Percentiles rank a stretch among this genome's conserved stretches.
These are phyloP conservation scores for Dendrocincla tyrannina DNA, from an alignment of 2,797 vertebrate species.

Conservation along the genomic window DNA sequence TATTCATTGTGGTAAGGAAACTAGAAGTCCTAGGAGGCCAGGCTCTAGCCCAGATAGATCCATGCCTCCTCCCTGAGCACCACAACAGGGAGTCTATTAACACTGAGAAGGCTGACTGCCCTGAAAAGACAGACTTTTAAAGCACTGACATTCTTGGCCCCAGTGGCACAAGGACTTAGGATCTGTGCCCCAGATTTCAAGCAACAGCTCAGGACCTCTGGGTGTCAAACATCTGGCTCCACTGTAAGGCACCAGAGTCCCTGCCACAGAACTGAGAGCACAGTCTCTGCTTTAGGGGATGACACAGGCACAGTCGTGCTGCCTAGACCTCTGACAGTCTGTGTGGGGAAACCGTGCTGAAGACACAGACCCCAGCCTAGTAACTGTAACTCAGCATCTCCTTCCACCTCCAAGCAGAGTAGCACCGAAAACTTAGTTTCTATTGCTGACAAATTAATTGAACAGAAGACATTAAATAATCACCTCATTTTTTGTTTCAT, in stretches of 20 bases:
- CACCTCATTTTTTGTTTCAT: neutral
- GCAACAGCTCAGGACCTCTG: neutral
- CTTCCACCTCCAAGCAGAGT: neutral
- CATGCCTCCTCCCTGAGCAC: slow-evolving; percentile 9
- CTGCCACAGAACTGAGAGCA: neutral
- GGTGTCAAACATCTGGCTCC: neutral
- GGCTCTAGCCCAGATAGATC: slow-evolving; percentile 9
- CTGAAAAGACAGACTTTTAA: slow-evolving; percentile 19
- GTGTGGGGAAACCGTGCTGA: neutral
- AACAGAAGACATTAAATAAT: neutral
- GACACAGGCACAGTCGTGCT: neutral
- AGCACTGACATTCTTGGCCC: neutral
- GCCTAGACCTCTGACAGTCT: fast-evolving
- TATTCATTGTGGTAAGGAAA: neutral
- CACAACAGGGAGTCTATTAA: slow-evolving; percentile 44
- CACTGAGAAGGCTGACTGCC: slow-evolving; percentile 48
- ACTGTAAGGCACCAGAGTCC: neutral
- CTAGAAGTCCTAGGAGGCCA: neutral
- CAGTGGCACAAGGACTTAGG: neutral
- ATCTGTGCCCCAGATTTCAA: neutral
- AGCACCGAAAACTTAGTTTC: neutral
- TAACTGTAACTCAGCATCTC: neutral
- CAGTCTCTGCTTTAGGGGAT: fast-evolving
- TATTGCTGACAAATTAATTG: neutral
- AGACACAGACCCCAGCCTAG: neutral